Conservation (phyloP, 2,888 invertebrate species). For the Xestia xanthographa region DNA sequence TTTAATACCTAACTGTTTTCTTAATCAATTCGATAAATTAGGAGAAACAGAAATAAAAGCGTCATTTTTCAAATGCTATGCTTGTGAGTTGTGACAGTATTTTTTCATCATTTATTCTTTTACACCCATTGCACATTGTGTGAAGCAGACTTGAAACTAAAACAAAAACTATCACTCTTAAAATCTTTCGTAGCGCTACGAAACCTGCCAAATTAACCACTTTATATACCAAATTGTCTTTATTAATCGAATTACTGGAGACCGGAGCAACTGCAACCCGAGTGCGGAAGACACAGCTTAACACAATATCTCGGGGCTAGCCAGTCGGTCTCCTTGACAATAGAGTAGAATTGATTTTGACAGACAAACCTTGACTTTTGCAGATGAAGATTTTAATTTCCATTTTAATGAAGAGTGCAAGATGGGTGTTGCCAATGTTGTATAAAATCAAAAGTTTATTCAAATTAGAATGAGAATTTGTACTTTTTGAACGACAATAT, state of each 20-base stretch:
- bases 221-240: constrained; percentile 53
- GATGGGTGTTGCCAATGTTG: background rate
- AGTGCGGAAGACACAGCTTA: constrained; percentile 60
- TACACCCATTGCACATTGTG: background rate
- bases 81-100: background rate
- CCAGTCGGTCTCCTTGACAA: constrained; percentile 37
- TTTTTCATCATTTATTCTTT: background rate
- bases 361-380: constrained; percentile 53
- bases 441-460: background rate
- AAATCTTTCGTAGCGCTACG: background rate
- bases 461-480: background rate
- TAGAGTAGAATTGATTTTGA: constrained; percentile 31
- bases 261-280: constrained; percentile 35
- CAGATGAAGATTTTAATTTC: constrained; percentile 7
- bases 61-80: background rate
- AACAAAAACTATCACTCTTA: background rate
- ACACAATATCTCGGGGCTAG: constrained; percentile 21
- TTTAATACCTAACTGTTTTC: background rate
- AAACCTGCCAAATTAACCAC: constrained; percentile 25
- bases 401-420: constrained; percentile 7
- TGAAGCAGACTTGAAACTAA: background rate
- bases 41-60: background rate
- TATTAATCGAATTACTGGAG: constrained; percentile 61
- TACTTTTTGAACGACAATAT: background rate
- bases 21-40: background rate